Base-by-base conservation (phyloP, 2,888 invertebrate genomes). In the Tachystola acroxantha region DNA sequence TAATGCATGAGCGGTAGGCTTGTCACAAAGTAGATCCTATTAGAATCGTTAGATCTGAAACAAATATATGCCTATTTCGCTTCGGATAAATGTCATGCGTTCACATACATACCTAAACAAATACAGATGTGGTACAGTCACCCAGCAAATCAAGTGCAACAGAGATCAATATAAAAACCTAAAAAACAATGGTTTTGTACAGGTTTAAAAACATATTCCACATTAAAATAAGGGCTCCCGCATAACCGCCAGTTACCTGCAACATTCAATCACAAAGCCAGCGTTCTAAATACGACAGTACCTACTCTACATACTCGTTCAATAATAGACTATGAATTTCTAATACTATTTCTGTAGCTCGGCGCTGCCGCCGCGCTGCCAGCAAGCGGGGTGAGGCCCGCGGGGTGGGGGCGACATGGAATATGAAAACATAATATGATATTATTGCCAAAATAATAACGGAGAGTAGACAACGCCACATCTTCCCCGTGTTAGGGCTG, bases 381-480 rank as follows among this genome's bases (percentile, higher is more conserved):
- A n/a, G n/a, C n/a, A n/a, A n/a, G n/a, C 43, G 53, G 46, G 37
- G 52, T 40, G 48, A 46, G 45, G 43, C 53, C 39, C 40, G 46
- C 46, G 45, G n/a, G 43, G 54, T 43, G 43, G 44, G 43, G 44
- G 44, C 39, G 45, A 53, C 39, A 42, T 57, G 53, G 40, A 48
- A 64, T 67, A 69, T 73, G 61, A 66, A 63, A 72, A 60, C 64
- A 69, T 69, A 67, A 64, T 65, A 62, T 64, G 57, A 74, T 74
- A 75, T 73, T 78, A 77, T 77, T 78, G 73, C 73, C 75, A 77
- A 78, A 78, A 78, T 76, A 74, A 74, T 71, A 76, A 66, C 56
- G 62, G 46, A 35, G 57, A 67, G 53, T 58, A 66, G 64, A 69
- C 63, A 68, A 59, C 61, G 52, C 53, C 47, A 48, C 46, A 45